phyloP scores from a whole-genome alignment of 2,113 vertebrate species.

The Onychorhynchus coronatus region DNA sequence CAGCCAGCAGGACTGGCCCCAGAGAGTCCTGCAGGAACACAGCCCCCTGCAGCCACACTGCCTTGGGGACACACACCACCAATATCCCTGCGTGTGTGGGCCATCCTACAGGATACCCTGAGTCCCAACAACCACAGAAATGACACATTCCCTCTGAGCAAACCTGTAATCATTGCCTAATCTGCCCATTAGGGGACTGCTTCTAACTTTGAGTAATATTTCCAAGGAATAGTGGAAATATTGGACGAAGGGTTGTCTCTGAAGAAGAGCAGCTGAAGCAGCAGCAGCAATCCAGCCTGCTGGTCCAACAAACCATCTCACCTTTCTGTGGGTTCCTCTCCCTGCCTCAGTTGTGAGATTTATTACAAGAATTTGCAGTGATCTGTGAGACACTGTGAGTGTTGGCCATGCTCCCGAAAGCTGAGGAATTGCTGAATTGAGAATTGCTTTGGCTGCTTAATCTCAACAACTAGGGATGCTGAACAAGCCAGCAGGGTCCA shows the following conservation, averaged over 20 bases:
- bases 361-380: conserved; percentile 43
- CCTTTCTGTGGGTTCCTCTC: background rate
- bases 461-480: conserved; percentile 6
- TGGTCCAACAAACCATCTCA: background rate
- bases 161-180: background rate
- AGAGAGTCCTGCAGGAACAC: too few relatives aligned
- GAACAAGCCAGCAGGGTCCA: conserved; percentile 5
- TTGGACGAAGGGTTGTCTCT: background rate
- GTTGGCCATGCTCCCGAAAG: conserved; percentile 37
- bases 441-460: conserved; percentile 49
- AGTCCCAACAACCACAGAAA: background rate
- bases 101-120: background rate
- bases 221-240: background rate
- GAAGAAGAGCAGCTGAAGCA: background rate
- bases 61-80: background rate
- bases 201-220: background rate
- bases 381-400: conserved; percentile 51
- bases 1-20: background rate
- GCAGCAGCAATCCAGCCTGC: background rate
- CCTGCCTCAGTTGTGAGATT: background rate
- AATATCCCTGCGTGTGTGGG: background rate
- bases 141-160: background rate
- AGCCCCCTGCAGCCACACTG: background rate
- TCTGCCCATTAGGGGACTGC: background rate
- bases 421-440: conserved; percentile 60